Evolutionary conservation across 2,797 vertebrate species (phyloP).

Genomic region (Atherinosoma microstoma): DNA sequence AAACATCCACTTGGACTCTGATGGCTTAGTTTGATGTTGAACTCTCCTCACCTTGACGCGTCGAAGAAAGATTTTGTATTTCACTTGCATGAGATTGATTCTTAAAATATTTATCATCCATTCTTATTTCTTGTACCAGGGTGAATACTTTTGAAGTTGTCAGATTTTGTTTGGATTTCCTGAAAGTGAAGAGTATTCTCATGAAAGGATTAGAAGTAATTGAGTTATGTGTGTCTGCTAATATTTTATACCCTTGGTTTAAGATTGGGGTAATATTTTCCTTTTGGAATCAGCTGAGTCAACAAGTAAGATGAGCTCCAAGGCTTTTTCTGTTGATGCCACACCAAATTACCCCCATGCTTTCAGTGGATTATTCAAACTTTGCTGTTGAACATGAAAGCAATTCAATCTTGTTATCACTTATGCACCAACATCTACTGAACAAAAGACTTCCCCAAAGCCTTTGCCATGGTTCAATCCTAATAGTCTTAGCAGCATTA

Average conservation of each 20-base stretch:
- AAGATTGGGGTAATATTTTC: slow-evolving; percentile 18
- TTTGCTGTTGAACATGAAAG: slow-evolving; percentile 75
- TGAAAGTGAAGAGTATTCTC: slow-evolving; percentile 37
- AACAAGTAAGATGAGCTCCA: slow-evolving; percentile 30
- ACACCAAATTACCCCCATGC: slow-evolving; percentile 39
- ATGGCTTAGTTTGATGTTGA: background rate
- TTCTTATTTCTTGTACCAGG: slow-evolving; percentile 3
- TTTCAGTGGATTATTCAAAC: slow-evolving; percentile 75
- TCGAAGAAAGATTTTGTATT: background rate
- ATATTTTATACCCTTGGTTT: slow-evolving; percentile 33
- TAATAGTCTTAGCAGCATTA: slow-evolving; percentile 80
- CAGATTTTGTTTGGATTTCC: slow-evolving; percentile 7
- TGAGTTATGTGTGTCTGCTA: slow-evolving; percentile 41
- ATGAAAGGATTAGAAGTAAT: slow-evolving; percentile 42
- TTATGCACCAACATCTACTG: slow-evolving; percentile 70
- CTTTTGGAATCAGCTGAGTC: slow-evolving; percentile 32
- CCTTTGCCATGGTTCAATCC: slow-evolving; percentile 76
- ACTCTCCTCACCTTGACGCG: background rate
- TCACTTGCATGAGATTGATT: background rate
- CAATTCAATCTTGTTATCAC: slow-evolving; percentile 78
- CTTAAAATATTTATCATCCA: background rate
- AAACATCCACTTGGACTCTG: background rate
- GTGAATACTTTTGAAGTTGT: slow-evolving; percentile 1
- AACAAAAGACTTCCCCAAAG: slow-evolving; percentile 75
- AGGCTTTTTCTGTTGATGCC: slow-evolving; percentile 37